Percentiles rank a stretch among this genome's conserved stretches.
phyloP scores from a whole-genome alignment of 1,140 invertebrate genomes.

The Sipha flava region DNA sequence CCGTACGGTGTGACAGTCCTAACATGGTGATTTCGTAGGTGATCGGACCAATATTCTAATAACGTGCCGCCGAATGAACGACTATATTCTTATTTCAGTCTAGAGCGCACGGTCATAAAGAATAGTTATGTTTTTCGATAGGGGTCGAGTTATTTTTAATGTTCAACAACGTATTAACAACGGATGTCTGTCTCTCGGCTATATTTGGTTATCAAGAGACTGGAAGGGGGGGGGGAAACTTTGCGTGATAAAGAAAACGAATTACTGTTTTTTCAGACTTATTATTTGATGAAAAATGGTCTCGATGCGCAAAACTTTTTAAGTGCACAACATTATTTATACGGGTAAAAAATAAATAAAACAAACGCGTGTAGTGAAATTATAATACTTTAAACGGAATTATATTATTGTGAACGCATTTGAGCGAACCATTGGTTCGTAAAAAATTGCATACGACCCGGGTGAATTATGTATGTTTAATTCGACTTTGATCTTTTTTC shows the following conservation, averaged over 20 bases:
- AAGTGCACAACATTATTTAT: background rate
- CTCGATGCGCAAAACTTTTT: background rate
- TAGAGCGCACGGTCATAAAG: background rate
- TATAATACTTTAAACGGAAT: background rate
- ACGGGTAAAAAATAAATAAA: background rate
- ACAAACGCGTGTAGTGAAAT: background rate
- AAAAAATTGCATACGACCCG: no score
- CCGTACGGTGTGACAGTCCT: no score
- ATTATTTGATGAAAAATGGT: background rate
- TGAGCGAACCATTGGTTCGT: no score
- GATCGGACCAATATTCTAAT: no score
- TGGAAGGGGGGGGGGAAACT: background rate
- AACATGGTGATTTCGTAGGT: no score
- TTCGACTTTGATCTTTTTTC: no score
- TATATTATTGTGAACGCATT: background rate
- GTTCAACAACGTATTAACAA: background rate
- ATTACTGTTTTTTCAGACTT: background rate
- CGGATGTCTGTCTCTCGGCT: background rate
- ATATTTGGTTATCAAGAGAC: background rate
- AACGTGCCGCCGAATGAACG: no score
- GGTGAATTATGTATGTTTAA: no score
- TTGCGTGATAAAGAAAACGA: background rate
- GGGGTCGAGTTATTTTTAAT: background rate
- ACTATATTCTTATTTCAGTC: background rate
- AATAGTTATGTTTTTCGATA: background rate